These are phyloP conservation scores for Dromas ardeola DNA, from an alignment of 2,113 vertebrate genomes.

Conservation along the genomic window DNA sequence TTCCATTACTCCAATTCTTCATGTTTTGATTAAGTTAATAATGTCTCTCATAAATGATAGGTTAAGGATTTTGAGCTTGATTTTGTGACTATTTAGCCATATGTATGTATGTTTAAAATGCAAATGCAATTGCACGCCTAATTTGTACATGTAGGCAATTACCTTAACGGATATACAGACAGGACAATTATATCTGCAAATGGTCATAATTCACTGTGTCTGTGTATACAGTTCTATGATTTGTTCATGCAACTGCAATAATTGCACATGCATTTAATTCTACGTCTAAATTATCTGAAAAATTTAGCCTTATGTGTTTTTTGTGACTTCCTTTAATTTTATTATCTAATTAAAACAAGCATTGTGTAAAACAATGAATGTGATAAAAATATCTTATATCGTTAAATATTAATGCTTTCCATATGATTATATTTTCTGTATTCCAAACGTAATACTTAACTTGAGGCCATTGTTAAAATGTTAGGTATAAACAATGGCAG, in stretches of 20 bases:
- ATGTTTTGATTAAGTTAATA: background rate
- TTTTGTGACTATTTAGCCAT: background rate
- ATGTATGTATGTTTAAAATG: background rate
- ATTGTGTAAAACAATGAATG: background rate
- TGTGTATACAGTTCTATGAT: background rate
- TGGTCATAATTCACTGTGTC: conserved; percentile 4
- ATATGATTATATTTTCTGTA: background rate
- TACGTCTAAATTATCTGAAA: background rate
- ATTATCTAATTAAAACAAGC: background rate
- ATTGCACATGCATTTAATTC: background rate
- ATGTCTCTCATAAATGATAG: background rate
- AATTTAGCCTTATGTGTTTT: background rate
- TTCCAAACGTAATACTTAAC: background rate
- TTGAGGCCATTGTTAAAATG: background rate
- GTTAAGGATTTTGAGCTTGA: background rate
- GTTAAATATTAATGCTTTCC: background rate
- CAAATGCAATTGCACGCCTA: background rate
- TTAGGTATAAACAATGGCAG: background rate
- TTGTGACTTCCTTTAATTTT: background rate
- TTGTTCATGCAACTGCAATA: background rate
- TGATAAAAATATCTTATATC: background rate
- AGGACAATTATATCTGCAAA: conserved; percentile 16
- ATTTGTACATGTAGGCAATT: background rate
- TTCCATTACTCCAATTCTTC: background rate
- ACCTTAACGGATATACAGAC: background rate